Evolutionary conservation across 1,140 invertebrate species (phyloP), one percentile per base, ranked within the genome.

Genomic region (Solenopsis invicta): DNA sequence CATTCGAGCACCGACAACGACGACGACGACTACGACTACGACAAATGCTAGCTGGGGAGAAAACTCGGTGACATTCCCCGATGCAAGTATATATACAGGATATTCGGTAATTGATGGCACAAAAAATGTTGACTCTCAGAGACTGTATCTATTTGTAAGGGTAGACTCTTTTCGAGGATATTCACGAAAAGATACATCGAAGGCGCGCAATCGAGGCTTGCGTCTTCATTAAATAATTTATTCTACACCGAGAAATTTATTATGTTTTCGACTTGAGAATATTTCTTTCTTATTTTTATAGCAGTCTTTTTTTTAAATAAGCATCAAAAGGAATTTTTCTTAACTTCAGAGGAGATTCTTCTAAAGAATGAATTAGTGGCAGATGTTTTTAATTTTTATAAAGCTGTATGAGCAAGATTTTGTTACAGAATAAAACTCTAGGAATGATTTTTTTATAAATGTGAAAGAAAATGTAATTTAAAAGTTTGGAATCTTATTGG

Each of bases 61-160:
- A 67, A 62, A 69, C 41, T 74, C 71, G 50, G 41, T 50, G 61
- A 56, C 18, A 66, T 66, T 50, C 52, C 59, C 52, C 52, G 54
- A 54, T 61, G 88, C 66, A 59, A 64, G 85, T 84, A 71, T 64
- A 77, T 6, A 76, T 50, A 54, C 62, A 54, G n/a, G 2, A 37
- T 62, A 34, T 69, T 77, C 52, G 24, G 5, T 59, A 81, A 81
- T 72, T 75, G 54, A 84, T 74, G 24, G 52, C 16, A 61, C 54
- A 74, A 74, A 64, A 84, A 84, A 75, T 84, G 48, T 84, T 75
- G 24, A 61, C 80, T 84, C 59, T 16, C 24, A 78, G 59, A 78
- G 59, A 78, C 61, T 74, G 54, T 41, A 61, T 74, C 52, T 78
- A 37, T 78, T 78, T 66, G 76, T 78, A 48, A 66, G 24, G 64